Base-by-base conservation (phyloP, 2,797 vertebrate genomes). In the Clarias platycephalus region DNA sequence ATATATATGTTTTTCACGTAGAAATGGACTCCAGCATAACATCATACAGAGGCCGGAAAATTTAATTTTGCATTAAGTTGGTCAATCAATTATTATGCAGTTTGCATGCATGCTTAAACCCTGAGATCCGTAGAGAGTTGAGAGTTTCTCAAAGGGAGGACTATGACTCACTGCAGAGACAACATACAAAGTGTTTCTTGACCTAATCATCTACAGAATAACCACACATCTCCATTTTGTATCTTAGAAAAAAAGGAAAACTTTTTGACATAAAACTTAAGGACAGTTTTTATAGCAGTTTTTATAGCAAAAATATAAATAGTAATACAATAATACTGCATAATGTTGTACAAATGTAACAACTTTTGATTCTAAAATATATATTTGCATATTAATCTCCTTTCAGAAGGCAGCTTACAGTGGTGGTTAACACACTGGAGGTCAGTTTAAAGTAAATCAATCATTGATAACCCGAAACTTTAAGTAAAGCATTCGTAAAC, bases 81-180 rank as follows among this genome's bases (percentile, higher is more conserved):
- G 2, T 49, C 44, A 49, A 49, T 49, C 44, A 49, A 49, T 49
- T 49, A 49, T 49, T 10, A 49, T 10, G 10, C 9, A 10, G 44
- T 49, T 49, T 10, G 9, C 10, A 49, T 49, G 44, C 4, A 49
- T 12, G 44, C 44, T 12, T 0, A 49, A 49, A 49, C 44, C 10
- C 37, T 40, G 37, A 49, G 44, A 12, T 1, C 10, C 9, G 10
- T 49, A 40, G 37, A 40, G 37, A 7, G 37, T 40, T 40, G 37
- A 40, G 28, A 83, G 80, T 34, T 77, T 81, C 55, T 76, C 67
- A 66, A 8, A 70, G 13, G 6, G 34, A 62, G 8, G 64, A 67
- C 20, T 22, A 24, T 18, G 5, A 10, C 63, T 70, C 60, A 26
- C 28, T 44, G 55, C 5, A 58, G 26, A 64, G 8, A 66, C 71